Conservation (phyloP, 2,797 vertebrate genomes). For the Squalus acanthias region DNA sequence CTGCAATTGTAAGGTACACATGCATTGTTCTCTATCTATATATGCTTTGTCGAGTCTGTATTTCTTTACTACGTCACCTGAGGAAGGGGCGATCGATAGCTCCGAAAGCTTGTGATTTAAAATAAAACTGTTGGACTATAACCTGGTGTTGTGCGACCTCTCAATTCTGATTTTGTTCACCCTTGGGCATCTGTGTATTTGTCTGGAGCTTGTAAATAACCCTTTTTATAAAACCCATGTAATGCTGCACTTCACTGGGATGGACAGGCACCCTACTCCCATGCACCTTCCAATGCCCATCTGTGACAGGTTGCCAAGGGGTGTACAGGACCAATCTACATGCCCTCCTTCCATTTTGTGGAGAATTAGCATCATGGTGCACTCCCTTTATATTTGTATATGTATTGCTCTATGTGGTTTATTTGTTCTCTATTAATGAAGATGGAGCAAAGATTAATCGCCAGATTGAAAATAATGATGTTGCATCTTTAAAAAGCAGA, state of each 20-base stretch:
- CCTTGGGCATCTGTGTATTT: background rate
- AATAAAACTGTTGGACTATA: too few species aligned
- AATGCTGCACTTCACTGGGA: background rate
- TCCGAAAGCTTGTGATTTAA: too few species aligned
- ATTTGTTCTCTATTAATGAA: background rate
- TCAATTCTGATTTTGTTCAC: background rate
- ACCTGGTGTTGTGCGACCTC: too few species aligned
- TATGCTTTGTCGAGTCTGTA: too few species aligned
- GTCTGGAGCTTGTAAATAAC: background rate
- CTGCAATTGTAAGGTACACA: too few species aligned
- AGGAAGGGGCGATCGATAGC: too few species aligned
- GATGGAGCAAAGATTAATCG: background rate
- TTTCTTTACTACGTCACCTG: too few species aligned
- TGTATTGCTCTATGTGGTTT: background rate
- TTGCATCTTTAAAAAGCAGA: background rate
- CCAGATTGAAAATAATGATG: background rate
- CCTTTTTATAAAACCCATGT: background rate
- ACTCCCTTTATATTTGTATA: background rate
- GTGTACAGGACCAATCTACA: background rate
- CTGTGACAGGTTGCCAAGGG: background rate
- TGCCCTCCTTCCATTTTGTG: background rate
- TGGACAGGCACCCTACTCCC: background rate
- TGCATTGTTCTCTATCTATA: too few species aligned
- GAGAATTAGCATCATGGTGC: background rate
- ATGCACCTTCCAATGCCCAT: background rate